Evolutionary conservation across 2,888 invertebrate species (phyloP).

Genomic region (Clitarchus hookeri): DNA sequence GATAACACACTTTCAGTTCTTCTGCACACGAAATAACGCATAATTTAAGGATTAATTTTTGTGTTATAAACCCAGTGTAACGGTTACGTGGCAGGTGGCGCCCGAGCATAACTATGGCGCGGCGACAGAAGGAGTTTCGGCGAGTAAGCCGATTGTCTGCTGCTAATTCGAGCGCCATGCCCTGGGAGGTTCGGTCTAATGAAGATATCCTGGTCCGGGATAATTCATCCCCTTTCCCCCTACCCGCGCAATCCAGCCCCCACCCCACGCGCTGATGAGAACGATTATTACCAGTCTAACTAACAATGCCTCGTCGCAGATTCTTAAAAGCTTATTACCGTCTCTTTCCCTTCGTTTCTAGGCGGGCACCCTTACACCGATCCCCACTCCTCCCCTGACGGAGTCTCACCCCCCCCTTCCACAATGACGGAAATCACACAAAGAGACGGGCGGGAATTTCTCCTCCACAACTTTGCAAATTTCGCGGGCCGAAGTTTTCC

Average conservation of each 20-base stretch:
- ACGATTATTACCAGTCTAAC: conserved; percentile 22
- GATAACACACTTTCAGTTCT: too few relatives aligned
- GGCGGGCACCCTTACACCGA: not conserved
- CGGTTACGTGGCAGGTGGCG: too few relatives aligned
- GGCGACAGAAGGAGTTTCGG: not conserved
- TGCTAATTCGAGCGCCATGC: conserved; percentile 1
- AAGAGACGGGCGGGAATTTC: not conserved
- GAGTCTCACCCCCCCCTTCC: too few relatives aligned
- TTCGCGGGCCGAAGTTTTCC: conserved; percentile 4
- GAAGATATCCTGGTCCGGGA: not conserved
- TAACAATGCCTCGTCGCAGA: conserved; percentile 25
- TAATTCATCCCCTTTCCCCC: not conserved
- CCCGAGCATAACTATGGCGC: too few relatives aligned
- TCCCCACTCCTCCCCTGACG: too few relatives aligned
- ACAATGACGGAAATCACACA: not conserved
- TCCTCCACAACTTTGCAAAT: not conserved
- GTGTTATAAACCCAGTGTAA: too few relatives aligned
- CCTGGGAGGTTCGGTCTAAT: not conserved
- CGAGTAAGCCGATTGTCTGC: conserved; percentile 4
- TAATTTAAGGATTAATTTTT: too few relatives aligned
- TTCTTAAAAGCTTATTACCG: conserved; percentile 36
- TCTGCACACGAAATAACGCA: too few relatives aligned
- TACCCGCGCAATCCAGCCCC: not conserved
- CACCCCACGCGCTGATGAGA: not conserved
- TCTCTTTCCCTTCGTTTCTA: not conserved